phyloP scores from a whole-genome alignment of 2,113 vertebrate genomes.

The Illadopsis cleaveri region DNA sequence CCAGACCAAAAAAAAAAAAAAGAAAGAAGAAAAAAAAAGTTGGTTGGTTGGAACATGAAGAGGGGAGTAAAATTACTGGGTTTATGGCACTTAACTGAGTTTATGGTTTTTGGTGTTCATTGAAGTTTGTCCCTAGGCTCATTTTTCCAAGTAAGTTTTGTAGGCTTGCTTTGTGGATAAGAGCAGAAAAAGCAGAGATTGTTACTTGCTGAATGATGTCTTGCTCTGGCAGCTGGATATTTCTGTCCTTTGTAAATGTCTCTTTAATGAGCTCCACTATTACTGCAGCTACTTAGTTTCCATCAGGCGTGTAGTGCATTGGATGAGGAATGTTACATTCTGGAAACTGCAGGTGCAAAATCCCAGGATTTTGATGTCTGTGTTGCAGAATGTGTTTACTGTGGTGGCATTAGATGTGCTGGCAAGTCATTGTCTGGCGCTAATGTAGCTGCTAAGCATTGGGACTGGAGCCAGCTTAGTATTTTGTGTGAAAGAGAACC shows the following conservation, averaged over 20 bases:
- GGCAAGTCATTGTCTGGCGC: not conserved
- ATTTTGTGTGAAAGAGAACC: not conserved
- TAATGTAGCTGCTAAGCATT: not conserved
- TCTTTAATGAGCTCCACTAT: not conserved
- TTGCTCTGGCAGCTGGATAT: not conserved
- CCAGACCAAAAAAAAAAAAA: not conserved
- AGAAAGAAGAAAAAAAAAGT: not conserved
- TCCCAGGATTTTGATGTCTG: not conserved
- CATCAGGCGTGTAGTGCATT: not conserved
- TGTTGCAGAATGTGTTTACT: constrained; percentile 11
- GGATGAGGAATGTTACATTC: not conserved
- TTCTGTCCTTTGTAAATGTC: not conserved
- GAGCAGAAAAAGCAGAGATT: not conserved
- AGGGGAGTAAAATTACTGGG: not conserved
- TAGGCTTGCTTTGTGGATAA: not conserved
- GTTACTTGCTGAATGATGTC: not conserved
- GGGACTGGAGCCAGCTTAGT: not conserved
- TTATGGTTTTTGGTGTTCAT: not conserved
- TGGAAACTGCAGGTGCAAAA: not conserved
- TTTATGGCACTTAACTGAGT: not conserved
- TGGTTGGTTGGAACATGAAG: not conserved
- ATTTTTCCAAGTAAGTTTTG: not conserved
- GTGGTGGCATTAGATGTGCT: constrained; percentile 10
- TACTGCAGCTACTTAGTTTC: not conserved
- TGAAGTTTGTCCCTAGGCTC: not conserved